Evolutionary conservation across 2,113 vertebrate species (phyloP).

Genomic region (Apus apus): DNA sequence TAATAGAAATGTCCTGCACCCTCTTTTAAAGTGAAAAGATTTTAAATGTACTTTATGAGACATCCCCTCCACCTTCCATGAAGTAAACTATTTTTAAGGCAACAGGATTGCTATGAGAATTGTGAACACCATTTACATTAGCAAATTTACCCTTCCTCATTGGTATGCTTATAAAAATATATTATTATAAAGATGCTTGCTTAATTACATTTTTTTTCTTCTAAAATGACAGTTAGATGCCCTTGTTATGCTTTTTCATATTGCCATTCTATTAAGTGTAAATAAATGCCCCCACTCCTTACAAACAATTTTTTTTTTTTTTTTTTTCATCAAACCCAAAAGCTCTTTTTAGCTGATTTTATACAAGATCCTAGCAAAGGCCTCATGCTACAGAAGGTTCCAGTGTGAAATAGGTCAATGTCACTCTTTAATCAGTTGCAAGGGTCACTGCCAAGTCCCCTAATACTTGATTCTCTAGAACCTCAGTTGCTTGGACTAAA

Average conservation of each 20-base stretch:
- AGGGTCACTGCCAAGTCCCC: neutral
- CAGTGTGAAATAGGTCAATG: neutral
- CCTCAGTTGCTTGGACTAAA: neutral
- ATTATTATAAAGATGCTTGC: neutral
- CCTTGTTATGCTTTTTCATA: neutral
- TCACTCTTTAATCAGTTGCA: neutral
- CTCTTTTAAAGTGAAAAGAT: neutral
- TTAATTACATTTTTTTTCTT: neutral
- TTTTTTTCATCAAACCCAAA: neutral
- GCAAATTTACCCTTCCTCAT: neutral
- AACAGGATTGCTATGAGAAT: neutral
- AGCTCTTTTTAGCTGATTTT: neutral
- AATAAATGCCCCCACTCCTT: neutral
- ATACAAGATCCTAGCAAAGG: neutral
- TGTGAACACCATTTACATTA: neutral
- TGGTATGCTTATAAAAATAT: neutral
- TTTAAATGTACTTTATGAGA: neutral
- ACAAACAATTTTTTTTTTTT: neutral
- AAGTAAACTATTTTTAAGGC: neutral
- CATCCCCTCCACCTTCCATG: rapidly evolving
- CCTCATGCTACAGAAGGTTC: neutral
- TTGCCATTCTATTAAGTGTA: neutral
- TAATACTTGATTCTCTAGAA: constrained; percentile 1
- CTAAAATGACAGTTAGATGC: neutral
- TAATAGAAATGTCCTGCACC: neutral